Conservation (phyloP, 2,888 invertebrate species). For the Sinohyriopsis cumingii region DNA sequence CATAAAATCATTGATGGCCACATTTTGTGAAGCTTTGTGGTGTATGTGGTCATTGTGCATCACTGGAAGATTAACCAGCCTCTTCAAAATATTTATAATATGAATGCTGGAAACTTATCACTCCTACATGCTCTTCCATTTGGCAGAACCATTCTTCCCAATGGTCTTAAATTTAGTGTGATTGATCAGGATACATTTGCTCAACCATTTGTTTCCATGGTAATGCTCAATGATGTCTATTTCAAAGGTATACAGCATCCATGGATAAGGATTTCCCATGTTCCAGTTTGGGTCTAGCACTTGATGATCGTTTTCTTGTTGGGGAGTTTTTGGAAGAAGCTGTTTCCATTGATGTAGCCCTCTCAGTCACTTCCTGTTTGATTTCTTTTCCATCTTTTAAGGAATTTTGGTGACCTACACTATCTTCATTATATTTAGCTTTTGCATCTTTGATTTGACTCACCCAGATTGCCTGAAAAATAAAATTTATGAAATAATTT, state of each 20-base stretch:
- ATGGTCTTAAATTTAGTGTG: too few relatives aligned
- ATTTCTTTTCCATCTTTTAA: slow-evolving; percentile 26
- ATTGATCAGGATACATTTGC: too few relatives aligned
- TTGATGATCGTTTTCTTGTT: slow-evolving; percentile 13
- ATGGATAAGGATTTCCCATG: slow-evolving; percentile 58
- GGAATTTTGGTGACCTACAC: slow-evolving; percentile 25
- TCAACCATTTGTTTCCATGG: too few relatives aligned
- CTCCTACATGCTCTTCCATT: too few relatives aligned
- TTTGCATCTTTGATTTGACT: slow-evolving; percentile 74
- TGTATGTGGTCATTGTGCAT: too few relatives aligned
- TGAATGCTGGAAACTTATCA: too few relatives aligned
- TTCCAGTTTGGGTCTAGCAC: slow-evolving; percentile 23
- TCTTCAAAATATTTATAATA: too few relatives aligned
- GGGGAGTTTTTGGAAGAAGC: slow-evolving; percentile 16
- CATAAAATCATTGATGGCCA: too few relatives aligned
- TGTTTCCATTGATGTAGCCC: slow-evolving; percentile 10
- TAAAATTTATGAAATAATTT: slow-evolving; percentile 1
- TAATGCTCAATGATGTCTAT: too few relatives aligned
- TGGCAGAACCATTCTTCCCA: too few relatives aligned
- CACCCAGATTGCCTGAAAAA: slow-evolving; percentile 73
- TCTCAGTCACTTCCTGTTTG: slow-evolving; percentile 1
- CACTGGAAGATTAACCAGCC: too few relatives aligned
- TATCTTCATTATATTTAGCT: slow-evolving; percentile 72
- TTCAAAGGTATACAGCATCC: slow-evolving; percentile 56
- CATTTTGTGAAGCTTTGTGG: too few relatives aligned